Evolutionary conservation across 2,888 invertebrate species (phyloP), one percentile per base, ranked within the genome.

Genomic region (Carabus problematicus): DNA sequence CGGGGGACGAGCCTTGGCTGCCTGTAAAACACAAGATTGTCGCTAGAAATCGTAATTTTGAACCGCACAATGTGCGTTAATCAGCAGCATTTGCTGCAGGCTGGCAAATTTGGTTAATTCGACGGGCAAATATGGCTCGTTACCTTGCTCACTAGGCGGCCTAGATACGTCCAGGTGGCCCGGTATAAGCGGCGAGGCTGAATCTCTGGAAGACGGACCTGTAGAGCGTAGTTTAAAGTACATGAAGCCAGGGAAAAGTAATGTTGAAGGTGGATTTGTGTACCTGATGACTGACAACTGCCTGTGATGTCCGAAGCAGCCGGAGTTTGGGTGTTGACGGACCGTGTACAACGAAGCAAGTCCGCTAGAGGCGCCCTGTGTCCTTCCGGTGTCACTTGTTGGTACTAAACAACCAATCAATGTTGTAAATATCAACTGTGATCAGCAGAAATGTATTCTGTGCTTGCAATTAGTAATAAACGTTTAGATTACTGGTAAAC

Each of bases 241-340:
- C n/a, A n/a, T n/a, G n/a, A n/a, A n/a, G n/a, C n/a, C n/a, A n/a
- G n/a, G n/a, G n/a, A 58, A 71, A 62, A 18, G 19, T 18, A 42
- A 9, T 9, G 64, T 2, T 56, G 11, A 64, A 64, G n/a, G 12
- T 63, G 9, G 3, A 7, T 29, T 29, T 29, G 9, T 72, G 82
- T 85, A 89, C 90, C 90, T 84, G 90, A 90, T 72, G 90, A 90
- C 77, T 89, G 88, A 64, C 88, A 86, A 75, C 88, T 89, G 77
- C 87, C 87, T 75, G 86, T 86, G 74, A 89, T 84, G 75, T 86
- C 86, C 40, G 75, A 75, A 74, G 88, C 87, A 71, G 90, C 90
- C 18, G 94, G 94, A 11, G 94, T 94, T 83, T 94, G 94, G 11
- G 94, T 94, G 81, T 94, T 91, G 70, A 93, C 91, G 70, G 91